Evolutionary conservation across 2,113 vertebrate genomes (phyloP), one percentile per base, ranked within the genome.

Genomic region (Tachysurus vachellii): DNA sequence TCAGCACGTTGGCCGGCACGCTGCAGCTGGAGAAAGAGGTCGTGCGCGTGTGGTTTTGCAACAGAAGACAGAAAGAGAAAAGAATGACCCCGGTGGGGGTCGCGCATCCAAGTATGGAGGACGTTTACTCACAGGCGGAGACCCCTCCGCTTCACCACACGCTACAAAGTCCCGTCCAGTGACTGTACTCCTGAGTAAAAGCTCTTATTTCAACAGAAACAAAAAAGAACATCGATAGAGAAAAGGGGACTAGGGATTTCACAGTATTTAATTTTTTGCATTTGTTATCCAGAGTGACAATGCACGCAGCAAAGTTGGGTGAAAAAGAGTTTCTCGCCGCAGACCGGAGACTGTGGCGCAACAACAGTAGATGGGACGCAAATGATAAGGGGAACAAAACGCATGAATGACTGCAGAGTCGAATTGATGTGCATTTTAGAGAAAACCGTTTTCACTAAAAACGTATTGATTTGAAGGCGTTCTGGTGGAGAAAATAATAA

Each of bases 51-150:
- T 99, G 98, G 98, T 99, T 99, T 97, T 99, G 98, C 96, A 99
- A 99, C 96, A 97, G 98, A 95, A 96, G 98, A 96, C 98, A 99
- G 94, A 99, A 99, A 95, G 98, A 99, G 95, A 99, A 99, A 96
- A 95, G 98, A 92, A 99, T 99, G 98, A 99, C 98, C 93, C 98
- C 98, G 57, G 94, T 97, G 85, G 97, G 97, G 93, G 96, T 97
- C 87, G 97, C 96, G 92, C 97, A 99, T 90, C 97, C 98, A 81
- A 97, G 96, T 91, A 98, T 99, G 97, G 98, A 99, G 96, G 98
- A 99, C 95, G 97, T 97, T 93, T 99, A 98, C 94, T 96, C 97
- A 90, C 97, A 97, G 85, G 97, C 97, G 93, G 98, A 98, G 94
- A 96, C 97, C 90, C 97, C 97, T 88, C 97, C 97, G 92, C 96